phyloP scores from a whole-genome alignment of 2,888 invertebrate genomes.

The Cantharis flavilabris region DNA sequence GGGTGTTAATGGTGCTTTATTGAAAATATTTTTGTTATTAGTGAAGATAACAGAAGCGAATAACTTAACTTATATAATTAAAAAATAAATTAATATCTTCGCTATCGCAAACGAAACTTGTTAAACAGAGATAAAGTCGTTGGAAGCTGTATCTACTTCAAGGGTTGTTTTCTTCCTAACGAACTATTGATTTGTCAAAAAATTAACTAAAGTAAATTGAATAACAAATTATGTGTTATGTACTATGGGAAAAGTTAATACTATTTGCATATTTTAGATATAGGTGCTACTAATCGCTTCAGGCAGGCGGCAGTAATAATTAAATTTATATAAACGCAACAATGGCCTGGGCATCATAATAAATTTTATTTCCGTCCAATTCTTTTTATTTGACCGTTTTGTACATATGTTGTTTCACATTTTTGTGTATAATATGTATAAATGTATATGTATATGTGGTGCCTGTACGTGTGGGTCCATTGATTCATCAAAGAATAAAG shows the following conservation, averaged over 20 bases:
- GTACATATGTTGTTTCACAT: slow-evolving; percentile 34
- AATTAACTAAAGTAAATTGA: background rate
- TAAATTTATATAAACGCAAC: slow-evolving; percentile 6
- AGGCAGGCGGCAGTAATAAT: background rate
- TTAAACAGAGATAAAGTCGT: background rate
- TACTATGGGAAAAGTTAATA: too few relatives aligned
- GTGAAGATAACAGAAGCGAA: slow-evolving; percentile 2
- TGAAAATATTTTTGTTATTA: slow-evolving; percentile 8
- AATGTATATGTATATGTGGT: background rate
- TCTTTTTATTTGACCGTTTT: slow-evolving; percentile 33
- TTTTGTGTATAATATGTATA: slow-evolving; percentile 12
- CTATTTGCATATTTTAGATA: too few relatives aligned
- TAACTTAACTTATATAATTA: slow-evolving; percentile 8
- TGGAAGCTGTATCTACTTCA: too few relatives aligned
- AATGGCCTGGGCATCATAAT: slow-evolving; percentile 4
- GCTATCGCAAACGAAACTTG: background rate
- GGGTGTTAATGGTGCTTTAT: slow-evolving; percentile 15
- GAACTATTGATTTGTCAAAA: too few relatives aligned
- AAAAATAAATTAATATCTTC: background rate
- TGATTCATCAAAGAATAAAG: slow-evolving; percentile 30
- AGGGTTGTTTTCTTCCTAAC: too few relatives aligned
- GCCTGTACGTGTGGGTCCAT: slow-evolving; percentile 26
- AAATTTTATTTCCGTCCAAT: background rate
- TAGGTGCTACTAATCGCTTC: background rate
- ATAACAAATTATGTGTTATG: background rate